Evolutionary conservation across 2,113 vertebrate species (phyloP).

Genomic region (Poeciliopsis retropinna): DNA sequence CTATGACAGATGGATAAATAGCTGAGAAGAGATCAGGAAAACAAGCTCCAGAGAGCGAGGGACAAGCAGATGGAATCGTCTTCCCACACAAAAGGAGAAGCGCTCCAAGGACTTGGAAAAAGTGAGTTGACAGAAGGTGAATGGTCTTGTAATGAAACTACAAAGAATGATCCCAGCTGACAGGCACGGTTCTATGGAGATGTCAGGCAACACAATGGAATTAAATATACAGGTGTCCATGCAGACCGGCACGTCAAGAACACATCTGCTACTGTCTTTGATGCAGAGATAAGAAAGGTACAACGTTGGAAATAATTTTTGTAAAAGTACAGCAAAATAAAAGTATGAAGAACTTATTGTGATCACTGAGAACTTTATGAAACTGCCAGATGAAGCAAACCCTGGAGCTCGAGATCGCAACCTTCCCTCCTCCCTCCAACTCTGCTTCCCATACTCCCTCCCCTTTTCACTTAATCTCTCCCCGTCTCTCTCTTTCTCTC

Average conservation of each 20-base stretch:
- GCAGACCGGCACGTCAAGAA: background rate
- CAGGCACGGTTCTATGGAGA: background rate
- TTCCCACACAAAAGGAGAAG: slow-evolving; percentile 25
- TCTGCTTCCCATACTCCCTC: slow-evolving; percentile 35
- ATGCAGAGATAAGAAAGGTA: background rate
- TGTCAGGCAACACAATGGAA: background rate
- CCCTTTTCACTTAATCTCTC: slow-evolving; percentile 46
- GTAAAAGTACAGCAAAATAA: slow-evolving; percentile 10
- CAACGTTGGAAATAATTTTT: slow-evolving; percentile 18
- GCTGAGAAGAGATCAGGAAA: slow-evolving; percentile 30
- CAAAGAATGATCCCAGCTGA: slow-evolving; percentile 14
- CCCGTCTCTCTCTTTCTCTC: slow-evolving; percentile 2
- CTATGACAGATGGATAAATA: slow-evolving; percentile 51
- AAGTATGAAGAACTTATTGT: background rate
- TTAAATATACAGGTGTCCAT: background rate
- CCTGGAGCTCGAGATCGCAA: slow-evolving; percentile 52
- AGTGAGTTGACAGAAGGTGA: slow-evolving; percentile 31
- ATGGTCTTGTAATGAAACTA: slow-evolving; percentile 27
- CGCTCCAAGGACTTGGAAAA: slow-evolving; percentile 35
- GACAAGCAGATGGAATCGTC: slow-evolving; percentile 44
- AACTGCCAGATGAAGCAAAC: slow-evolving; percentile 67
- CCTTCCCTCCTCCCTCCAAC: slow-evolving; percentile 41
- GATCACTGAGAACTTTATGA: slow-evolving; percentile 28
- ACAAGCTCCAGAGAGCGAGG: slow-evolving; percentile 24
- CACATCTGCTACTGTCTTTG: background rate